Base-by-base conservation (phyloP, 2,888 invertebrate species). In the Octonoba sinensis region DNA sequence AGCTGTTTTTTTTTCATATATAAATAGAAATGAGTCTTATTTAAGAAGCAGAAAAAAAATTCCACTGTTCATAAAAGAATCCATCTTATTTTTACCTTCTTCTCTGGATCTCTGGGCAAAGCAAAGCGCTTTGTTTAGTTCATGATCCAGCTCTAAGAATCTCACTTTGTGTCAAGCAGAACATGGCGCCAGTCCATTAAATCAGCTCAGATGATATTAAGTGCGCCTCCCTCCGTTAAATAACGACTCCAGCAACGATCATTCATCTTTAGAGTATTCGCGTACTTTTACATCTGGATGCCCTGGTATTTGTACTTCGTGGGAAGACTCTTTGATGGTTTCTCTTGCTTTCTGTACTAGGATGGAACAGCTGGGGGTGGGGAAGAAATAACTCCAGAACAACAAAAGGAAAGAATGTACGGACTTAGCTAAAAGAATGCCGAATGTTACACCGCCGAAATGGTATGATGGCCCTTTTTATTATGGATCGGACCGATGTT, bases 371-470 rank as follows among this genome's bases (percentile, higher is more conserved):
- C 60, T 47, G 69, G 51, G 65, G 49, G 72, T 24, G 64, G 65
- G 66, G 72, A 49, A 60, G 64, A 73, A 65, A 74, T 65, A 65
- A 70, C 70, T 59, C 57, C 36, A 24, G 22, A 59, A 56, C 70
- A 70, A 74, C 74, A 75, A 67, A 75, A 69, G 69, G 62, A 72
- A 79, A 79, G 72, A 79, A 73, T 73, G 79, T 66, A 78, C 69
- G 67, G 65, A 71, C 78, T 79, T 79, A 72, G 71, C 79, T 78
- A 79, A 77, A 79, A 72, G 79, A 79, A 79, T 79, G 73, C 73
- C 59, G 54, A 71, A 77, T 70, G 69, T 64, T 74, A 65, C 57
- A 57, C 60, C 67, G 79, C 79, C 73, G 62, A 73, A 62, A 73
- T 73, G 36, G 36, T 36, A 36, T 36, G 36, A 36, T 73, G 66